Conservation (phyloP, 2,888 invertebrate genomes). For the Hyalella azteca region DNA sequence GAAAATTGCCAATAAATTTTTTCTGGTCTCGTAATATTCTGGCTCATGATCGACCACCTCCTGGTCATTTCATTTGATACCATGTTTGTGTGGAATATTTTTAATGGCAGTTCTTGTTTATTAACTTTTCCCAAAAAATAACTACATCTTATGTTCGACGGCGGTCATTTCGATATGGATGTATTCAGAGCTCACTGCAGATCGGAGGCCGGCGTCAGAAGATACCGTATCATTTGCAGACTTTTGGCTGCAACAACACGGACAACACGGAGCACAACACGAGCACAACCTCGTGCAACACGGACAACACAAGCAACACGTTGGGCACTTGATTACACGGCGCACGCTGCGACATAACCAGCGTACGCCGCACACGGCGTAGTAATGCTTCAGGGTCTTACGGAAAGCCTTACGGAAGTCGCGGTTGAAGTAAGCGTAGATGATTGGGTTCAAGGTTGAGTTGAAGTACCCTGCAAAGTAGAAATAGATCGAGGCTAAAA, state of each 20-base stretch:
- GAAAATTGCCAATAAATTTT: no score
- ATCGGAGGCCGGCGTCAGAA: conserved; percentile 47
- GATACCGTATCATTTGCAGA: conserved; percentile 45
- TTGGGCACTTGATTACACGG: neutral
- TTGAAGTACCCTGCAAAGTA: conserved; percentile 89
- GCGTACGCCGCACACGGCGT: conserved; percentile 17
- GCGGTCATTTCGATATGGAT: conserved; percentile 56
- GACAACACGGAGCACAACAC: conserved; percentile 33
- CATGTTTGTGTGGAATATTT: no score
- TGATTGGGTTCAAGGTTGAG: conserved; percentile 94
- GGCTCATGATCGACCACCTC: no score
- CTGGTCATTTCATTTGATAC: no score
- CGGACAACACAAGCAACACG: conserved; percentile 38
- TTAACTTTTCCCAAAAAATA: no score
- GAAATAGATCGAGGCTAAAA: no score
- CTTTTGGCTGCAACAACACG: conserved; percentile 22
- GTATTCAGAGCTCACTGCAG: conserved; percentile 53
- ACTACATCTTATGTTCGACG: conserved; percentile 39
- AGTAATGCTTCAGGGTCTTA: conserved; percentile 54
- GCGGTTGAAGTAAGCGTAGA: conserved; percentile 94
- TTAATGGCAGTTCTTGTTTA: no score
- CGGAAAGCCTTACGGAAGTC: conserved; percentile 75
- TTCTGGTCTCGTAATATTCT: no score
- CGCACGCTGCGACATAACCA: neutral
- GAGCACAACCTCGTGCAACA: neutral